Percentiles rank a stretch among this genome's conserved stretches.
Conservation (phyloP, 1,140 invertebrate genomes). For the Acromyrmex echinatior region DNA sequence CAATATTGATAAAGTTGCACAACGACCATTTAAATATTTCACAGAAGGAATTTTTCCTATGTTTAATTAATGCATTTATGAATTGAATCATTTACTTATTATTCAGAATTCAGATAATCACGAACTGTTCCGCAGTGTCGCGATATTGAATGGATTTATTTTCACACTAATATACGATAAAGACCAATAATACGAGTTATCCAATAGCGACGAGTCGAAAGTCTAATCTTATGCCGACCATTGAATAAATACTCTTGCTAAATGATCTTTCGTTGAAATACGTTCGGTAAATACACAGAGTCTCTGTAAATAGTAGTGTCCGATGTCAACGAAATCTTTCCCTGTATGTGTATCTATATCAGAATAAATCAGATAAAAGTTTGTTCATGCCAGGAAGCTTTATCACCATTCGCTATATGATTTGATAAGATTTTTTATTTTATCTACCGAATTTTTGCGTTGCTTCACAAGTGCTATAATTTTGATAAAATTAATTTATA, state of each 20-base stretch:
- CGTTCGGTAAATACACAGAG: background rate
- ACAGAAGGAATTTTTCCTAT: background rate
- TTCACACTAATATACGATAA: constrained; percentile 17
- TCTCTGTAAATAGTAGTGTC: constrained; percentile 1
- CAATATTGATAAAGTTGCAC: background rate
- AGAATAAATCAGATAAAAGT: background rate
- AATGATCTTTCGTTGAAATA: constrained; percentile 35
- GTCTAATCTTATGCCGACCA: constrained; percentile 34
- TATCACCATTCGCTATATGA: background rate
- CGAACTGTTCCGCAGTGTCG: background rate
- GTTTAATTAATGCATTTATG: constrained; percentile 2
- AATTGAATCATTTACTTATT: constrained; percentile 27
- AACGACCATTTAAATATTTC: background rate
- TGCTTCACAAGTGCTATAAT: background rate
- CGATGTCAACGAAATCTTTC: background rate
- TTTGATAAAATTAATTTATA: background rate
- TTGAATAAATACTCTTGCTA: constrained; percentile 26
- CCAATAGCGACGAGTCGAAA: constrained; percentile 28
- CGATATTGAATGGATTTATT: constrained; percentile 24
- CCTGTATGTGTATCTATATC: background rate
- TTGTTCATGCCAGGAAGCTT: background rate
- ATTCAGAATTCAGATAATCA: constrained; percentile 37
- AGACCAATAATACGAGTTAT: constrained; percentile 12
- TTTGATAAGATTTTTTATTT: constrained; percentile 21
- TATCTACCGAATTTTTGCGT: constrained; percentile 19